Percentiles rank a stretch among this genome's conserved stretches.
Conservation (phyloP, 2,113 vertebrate species). For the Alosa alosa region DNA sequence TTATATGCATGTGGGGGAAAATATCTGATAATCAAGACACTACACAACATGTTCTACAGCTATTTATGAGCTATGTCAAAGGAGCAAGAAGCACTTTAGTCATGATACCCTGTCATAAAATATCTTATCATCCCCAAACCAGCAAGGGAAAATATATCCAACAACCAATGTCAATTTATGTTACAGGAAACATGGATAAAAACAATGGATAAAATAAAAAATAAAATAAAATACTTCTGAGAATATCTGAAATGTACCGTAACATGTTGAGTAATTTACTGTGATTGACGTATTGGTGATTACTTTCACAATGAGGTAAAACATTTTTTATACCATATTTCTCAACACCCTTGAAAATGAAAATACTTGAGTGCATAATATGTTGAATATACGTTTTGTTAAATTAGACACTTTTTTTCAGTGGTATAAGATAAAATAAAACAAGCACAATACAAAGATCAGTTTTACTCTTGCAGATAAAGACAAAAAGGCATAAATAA, state of each 20-base stretch:
- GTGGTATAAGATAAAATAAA: neutral
- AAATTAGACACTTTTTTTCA: neutral
- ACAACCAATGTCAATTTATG: neutral
- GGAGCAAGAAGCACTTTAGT: constrained; percentile 3
- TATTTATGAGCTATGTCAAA: constrained; percentile 21
- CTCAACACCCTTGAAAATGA: neutral
- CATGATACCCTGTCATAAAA: constrained; percentile 10
- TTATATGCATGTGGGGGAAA: neutral
- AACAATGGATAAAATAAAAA: neutral
- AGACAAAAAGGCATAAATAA: neutral
- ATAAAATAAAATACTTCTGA: neutral
- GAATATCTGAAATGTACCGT: neutral
- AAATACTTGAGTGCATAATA: neutral
- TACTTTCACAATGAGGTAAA: neutral
- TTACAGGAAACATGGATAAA: neutral
- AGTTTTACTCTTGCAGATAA: neutral
- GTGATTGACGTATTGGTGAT: neutral
- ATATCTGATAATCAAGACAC: neutral
- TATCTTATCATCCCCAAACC: neutral
- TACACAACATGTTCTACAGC: neutral
- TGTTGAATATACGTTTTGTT: neutral
- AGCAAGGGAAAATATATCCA: neutral
- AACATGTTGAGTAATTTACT: neutral
- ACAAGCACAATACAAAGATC: neutral
- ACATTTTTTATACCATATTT: neutral